Percentiles rank a stretch among this genome's conserved stretches.
phyloP scores from a whole-genome alignment of 2,797 vertebrate species.

The Ptychobarbus kaznakovi region DNA sequence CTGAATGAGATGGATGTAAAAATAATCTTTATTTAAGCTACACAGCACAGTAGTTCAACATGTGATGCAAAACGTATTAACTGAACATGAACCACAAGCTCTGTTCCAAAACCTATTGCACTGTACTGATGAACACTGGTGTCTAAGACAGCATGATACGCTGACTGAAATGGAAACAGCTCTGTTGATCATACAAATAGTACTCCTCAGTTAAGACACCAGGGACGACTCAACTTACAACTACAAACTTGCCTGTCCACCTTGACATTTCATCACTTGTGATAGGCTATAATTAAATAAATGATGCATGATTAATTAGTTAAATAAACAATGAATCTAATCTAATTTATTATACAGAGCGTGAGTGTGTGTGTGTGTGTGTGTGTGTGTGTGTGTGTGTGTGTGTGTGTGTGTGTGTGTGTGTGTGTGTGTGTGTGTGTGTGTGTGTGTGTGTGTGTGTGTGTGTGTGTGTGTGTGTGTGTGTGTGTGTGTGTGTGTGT shows the following conservation, averaged over 20 bases:
- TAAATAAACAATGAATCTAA: not conserved
- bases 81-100: not conserved
- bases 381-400: too few relatives aligned
- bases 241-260: not conserved
- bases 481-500: too few relatives aligned
- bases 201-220: not conserved
- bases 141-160: not conserved
- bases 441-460: too few relatives aligned
- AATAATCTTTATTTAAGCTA: slow-evolving; percentile 27
- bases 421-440: too few relatives aligned
- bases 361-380: too few relatives aligned
- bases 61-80: slow-evolving; percentile 1
- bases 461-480: too few relatives aligned
- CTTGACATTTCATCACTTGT: not conserved
- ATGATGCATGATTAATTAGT: not conserved
- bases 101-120: not conserved
- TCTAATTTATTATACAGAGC: too few relatives aligned
- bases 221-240: not conserved
- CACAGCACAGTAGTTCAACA: not conserved
- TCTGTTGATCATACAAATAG: not conserved
- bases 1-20: slow-evolving; percentile 20
- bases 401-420: too few relatives aligned
- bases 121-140: not conserved
- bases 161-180: not conserved
- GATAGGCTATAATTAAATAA: not conserved